Evolutionary conservation across 2,888 invertebrate species (phyloP).

Genomic region (Dolichomitus sp.): DNA sequence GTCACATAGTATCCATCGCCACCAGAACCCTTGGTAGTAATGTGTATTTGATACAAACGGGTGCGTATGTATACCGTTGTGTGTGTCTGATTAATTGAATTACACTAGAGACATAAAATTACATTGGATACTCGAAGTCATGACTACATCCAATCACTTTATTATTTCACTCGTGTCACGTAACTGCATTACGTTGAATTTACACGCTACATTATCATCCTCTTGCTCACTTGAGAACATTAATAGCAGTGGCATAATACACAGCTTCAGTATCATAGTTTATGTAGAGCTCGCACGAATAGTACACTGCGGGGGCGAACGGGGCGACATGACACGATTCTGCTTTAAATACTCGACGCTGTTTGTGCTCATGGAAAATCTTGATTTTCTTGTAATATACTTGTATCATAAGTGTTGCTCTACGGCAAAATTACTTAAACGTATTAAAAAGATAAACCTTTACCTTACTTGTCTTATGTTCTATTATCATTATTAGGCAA

Average conservation of each 20-base stretch:
- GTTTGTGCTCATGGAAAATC: neutral
- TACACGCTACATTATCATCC: conserved; percentile 47
- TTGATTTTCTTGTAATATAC: neutral
- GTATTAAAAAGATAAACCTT: neutral
- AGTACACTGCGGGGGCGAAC: neutral
- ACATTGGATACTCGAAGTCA: conserved; percentile 14
- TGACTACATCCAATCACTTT: conserved; percentile 49
- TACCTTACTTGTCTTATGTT: no score
- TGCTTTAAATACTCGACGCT: neutral
- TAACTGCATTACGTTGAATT: conserved; percentile 53
- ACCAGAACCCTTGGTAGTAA: conserved; percentile 7
- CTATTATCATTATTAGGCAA: no score
- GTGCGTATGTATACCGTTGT: conserved; percentile 1
- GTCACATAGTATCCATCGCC: conserved; percentile 31
- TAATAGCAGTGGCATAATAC: conserved; percentile 30
- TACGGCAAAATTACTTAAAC: neutral
- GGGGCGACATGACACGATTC: neutral
- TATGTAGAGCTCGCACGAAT: neutral
- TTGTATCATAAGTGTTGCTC: neutral
- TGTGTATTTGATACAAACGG: conserved; percentile 21
- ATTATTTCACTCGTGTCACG: conserved; percentile 38
- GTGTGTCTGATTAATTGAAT: conserved; percentile 49
- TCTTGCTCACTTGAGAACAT: conserved; percentile 44
- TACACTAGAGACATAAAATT: conserved; percentile 16
- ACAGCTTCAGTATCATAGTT: conserved; percentile 8